Percentiles rank a stretch among this genome's conserved stretches.
Evolutionary conservation across 2,888 invertebrate species (phyloP).

Genomic region (Beris morrisii): DNA sequence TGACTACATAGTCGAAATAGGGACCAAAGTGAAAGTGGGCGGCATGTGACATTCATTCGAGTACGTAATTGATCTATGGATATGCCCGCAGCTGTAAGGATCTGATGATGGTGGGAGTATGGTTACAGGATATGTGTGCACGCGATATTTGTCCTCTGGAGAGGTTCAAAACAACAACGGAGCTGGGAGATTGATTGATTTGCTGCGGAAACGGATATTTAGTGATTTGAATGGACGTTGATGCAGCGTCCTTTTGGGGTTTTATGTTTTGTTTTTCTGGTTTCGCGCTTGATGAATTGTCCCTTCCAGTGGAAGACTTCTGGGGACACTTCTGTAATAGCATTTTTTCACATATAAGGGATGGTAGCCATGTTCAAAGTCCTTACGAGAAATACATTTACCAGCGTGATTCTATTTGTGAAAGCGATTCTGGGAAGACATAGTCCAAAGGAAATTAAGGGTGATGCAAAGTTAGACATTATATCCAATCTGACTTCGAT

Average conservation of each 20-base stretch:
- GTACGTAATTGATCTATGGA: slow-evolving; percentile 31
- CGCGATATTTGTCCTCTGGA: slow-evolving; percentile 11
- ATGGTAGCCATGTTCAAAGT: no score
- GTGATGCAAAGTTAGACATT: no score
- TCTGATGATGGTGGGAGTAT: slow-evolving; percentile 3
- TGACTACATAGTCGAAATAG: not conserved
- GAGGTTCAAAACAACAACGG: not conserved
- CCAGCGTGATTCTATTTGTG: no score
- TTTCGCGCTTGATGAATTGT: no score
- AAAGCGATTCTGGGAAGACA: no score
- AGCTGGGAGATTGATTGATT: slow-evolving; percentile 22
- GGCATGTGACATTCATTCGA: slow-evolving; percentile 28
- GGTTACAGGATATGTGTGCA: slow-evolving; percentile 8
- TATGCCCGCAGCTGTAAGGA: slow-evolving; percentile 20
- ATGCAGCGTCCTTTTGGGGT: slow-evolving; percentile 9
- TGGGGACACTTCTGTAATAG: no score
- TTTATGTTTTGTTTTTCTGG: not conserved
- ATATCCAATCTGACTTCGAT: no score
- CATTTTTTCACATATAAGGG: no score
- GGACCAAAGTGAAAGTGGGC: slow-evolving; percentile 21
- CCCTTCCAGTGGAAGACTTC: no score
- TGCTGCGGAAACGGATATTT: slow-evolving; percentile 13
- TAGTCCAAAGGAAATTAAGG: no score
- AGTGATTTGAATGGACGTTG: slow-evolving; percentile 19
- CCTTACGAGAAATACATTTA: no score